Conservation (phyloP, 1,140 invertebrate genomes). For the Rhopalosiphum padi region DNA sequence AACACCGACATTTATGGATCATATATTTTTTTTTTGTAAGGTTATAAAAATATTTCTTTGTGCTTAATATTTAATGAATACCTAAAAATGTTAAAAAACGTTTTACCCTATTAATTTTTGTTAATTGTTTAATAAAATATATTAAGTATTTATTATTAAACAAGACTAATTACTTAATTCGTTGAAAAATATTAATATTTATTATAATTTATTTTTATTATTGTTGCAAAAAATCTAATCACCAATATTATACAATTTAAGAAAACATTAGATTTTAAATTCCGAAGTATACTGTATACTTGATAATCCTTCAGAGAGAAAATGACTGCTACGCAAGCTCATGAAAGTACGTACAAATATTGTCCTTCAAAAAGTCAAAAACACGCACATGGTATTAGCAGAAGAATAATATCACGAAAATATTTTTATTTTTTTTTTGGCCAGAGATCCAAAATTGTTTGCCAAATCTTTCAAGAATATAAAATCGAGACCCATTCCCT, state of each 20-base stretch:
- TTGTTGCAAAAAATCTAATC: neutral
- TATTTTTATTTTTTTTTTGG: neutral
- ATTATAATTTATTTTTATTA: neutral
- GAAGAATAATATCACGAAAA: neutral
- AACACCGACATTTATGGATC: no score
- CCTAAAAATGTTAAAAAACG: no score
- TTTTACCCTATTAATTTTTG: no score
- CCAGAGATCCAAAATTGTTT: neutral
- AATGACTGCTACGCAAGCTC: neutral
- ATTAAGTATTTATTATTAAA: no score
- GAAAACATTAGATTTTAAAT: neutral
- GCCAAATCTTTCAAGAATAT: constrained; percentile 23
- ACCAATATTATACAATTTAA: neutral
- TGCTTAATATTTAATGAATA: no score
- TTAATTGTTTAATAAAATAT: no score
- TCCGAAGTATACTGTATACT: neutral
- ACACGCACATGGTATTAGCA: neutral
- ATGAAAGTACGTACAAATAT: neutral
- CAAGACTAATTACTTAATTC: no score
- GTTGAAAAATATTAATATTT: no score
- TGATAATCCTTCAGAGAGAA: neutral
- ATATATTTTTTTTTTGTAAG: no score
- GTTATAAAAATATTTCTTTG: no score
- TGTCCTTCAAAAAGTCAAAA: constrained; percentile 4
- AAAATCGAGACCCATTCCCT: neutral